Percentiles rank a stretch among this genome's conserved stretches.
Conservation (phyloP, 2,888 invertebrate species). For the Noctua fimbriata region DNA sequence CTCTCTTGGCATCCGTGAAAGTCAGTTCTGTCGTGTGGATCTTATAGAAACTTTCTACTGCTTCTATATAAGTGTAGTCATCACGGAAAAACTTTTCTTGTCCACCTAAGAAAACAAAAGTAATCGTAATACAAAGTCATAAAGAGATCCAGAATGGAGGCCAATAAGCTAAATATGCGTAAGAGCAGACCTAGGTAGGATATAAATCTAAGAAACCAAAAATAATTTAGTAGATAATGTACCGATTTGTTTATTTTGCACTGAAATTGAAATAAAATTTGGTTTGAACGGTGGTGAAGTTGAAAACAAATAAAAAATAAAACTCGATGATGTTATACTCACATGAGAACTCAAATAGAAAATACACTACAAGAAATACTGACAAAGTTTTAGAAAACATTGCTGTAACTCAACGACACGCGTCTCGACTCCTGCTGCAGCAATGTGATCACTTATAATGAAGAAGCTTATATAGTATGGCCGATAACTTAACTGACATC, state of each 20-base stretch:
- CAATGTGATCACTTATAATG: no score
- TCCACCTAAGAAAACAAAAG: conserved; percentile 69
- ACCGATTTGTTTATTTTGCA: background rate
- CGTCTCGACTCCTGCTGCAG: conserved; percentile 54
- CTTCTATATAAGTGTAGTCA: conserved; percentile 78
- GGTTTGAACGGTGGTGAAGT: background rate
- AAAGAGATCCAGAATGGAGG: no score
- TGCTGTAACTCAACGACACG: background rate
- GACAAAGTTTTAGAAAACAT: conserved; percentile 1
- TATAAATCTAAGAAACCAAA: no score
- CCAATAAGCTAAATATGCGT: no score
- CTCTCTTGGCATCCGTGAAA: conserved; percentile 77
- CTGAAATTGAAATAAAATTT: background rate
- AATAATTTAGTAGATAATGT: no score
- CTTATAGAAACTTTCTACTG: conserved; percentile 79
- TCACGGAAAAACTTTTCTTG: conserved; percentile 79
- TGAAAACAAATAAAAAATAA: background rate
- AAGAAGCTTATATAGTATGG: no score
- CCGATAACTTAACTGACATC: no score
- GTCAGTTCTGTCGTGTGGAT: conserved; percentile 76
- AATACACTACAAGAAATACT: conserved; percentile 4
- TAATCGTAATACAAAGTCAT: no score
- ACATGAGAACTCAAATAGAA: background rate
- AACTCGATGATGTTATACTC: background rate
- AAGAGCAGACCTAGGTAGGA: no score